Evolutionary conservation across 92 coral and sea anemone genomes (phyloP).

Genomic region (Porites divaricata): DNA sequence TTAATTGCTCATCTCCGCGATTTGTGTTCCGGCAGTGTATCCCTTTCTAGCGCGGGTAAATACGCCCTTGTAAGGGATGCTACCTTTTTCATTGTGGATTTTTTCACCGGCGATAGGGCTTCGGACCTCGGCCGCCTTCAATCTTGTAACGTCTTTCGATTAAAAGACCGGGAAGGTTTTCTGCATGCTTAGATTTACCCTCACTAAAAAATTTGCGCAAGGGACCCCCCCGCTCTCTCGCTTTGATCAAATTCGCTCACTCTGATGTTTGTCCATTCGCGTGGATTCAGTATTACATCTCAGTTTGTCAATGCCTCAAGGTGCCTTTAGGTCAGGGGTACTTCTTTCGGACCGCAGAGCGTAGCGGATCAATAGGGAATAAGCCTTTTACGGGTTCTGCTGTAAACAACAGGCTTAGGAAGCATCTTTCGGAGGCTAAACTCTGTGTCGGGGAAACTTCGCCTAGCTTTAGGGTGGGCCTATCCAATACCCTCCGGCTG

Average conservation of each 20-base stretch:
- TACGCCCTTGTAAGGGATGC: constrained; percentile 46
- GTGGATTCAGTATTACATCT: constrained; percentile 47
- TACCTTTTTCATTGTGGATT: constrained; percentile 48
- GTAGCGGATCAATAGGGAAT: constrained; percentile 31
- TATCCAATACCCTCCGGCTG: too few relatives aligned
- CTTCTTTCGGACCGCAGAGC: constrained; percentile 54
- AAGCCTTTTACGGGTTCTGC: constrained; percentile 48
- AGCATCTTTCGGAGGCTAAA: constrained; percentile 21
- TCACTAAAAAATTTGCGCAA: constrained; percentile 36
- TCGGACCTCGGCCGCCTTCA: constrained; percentile 51
- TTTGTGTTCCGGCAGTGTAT: not conserved
- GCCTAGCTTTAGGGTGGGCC: too few relatives aligned
- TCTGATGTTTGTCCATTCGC: constrained; percentile 34
- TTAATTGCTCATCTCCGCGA: constrained; percentile 21
- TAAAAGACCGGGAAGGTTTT: constrained; percentile 50
- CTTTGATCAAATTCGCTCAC: constrained; percentile 34
- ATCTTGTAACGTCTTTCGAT: constrained; percentile 29
- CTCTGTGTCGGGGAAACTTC: too few relatives aligned
- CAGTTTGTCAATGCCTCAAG: constrained; percentile 23
- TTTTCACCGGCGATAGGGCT: constrained; percentile 55
- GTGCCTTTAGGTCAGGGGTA: constrained; percentile 27
- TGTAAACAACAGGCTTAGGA: constrained; percentile 41
- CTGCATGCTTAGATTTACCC: constrained; percentile 43
- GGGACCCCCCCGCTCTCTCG: constrained; percentile 20
- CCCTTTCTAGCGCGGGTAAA: constrained; percentile 26